A percentile compares a stretch with the other conserved stretches of the same genome.
These are phyloP conservation scores for Crotalus horridus DNA, from an alignment of 2,113 vertebrate species.

Conservation along the genomic window DNA sequence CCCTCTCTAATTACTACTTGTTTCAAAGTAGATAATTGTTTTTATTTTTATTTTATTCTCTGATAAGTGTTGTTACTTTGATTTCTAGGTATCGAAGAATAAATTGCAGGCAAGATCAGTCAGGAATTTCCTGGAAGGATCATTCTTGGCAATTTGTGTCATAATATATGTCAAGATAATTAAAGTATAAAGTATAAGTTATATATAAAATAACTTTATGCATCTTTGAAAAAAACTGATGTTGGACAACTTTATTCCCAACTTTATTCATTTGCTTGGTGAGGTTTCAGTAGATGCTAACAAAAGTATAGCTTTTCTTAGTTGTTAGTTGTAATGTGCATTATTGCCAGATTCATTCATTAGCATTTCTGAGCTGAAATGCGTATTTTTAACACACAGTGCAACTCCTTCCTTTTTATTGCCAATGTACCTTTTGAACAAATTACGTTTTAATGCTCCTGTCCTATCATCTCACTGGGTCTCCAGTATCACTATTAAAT, in stretches of 20 bases:
- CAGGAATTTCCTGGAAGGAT: background rate
- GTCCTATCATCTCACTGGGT: background rate
- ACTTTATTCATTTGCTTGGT: background rate
- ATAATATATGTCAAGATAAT: background rate
- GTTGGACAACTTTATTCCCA: background rate
- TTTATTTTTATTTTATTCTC: background rate
- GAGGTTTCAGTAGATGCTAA: background rate
- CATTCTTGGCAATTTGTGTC: background rate
- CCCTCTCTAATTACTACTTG: background rate
- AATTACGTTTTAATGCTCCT: background rate
- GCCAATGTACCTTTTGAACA: background rate
- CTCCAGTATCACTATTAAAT: background rate
- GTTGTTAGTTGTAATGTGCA: background rate
- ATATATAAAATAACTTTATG: background rate
- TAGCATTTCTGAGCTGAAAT: background rate
- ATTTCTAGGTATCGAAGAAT: background rate
- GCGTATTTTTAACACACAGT: background rate
- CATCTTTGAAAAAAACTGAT: background rate
- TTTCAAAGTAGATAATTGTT: background rate
- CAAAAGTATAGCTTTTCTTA: background rate
- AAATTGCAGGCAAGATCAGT: background rate
- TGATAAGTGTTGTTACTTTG: background rate
- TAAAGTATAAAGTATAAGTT: background rate
- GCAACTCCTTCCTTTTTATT: background rate
- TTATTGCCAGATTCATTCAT: background rate